Percentiles rank a stretch among this genome's conserved stretches.
Evolutionary conservation across 2,797 vertebrate genomes (phyloP).

Genomic region (Microtus californicus): DNA sequence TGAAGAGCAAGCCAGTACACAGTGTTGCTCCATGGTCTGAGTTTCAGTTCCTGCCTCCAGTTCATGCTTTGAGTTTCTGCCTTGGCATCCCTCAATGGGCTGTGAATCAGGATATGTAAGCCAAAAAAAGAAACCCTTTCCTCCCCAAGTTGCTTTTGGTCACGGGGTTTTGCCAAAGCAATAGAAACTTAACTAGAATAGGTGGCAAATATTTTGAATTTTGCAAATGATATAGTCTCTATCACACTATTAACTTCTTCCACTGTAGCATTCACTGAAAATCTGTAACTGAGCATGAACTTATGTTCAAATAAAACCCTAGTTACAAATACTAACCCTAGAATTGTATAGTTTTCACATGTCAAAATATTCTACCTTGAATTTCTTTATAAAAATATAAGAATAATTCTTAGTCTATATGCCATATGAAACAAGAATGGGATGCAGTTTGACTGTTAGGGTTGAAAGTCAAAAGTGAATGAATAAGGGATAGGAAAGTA

Average conservation of each 20-base stretch:
- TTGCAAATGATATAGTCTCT: neutral
- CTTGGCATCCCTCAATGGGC: neutral
- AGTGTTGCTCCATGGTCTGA: neutral
- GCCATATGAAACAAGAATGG: neutral
- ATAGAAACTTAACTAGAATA: neutral
- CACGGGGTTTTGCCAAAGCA: neutral
- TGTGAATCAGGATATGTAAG: neutral
- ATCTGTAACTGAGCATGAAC: neutral
- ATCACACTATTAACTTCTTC: conserved; percentile 31
- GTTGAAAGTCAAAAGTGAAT: conserved; percentile 66
- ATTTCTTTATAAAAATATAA: conserved; percentile 43
- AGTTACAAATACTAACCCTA: neutral
- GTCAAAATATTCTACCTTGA: conserved; percentile 20
- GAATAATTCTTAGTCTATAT: conserved; percentile 35
- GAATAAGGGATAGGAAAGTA: conserved; percentile 46
- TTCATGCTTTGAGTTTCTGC: neutral
- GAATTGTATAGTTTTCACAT: conserved; percentile 47
- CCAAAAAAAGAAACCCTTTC: neutral
- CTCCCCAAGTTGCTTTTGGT: neutral
- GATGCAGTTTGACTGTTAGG: neutral
- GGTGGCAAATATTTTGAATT: conserved; percentile 38
- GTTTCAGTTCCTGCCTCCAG: neutral
- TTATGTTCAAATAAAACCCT: conserved; percentile 48
- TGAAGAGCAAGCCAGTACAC: neutral
- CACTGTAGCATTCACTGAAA: neutral